These are phyloP conservation scores for Girardinichthys multiradiatus DNA, from an alignment of 2,113 vertebrate species.

Conservation along the genomic window DNA sequence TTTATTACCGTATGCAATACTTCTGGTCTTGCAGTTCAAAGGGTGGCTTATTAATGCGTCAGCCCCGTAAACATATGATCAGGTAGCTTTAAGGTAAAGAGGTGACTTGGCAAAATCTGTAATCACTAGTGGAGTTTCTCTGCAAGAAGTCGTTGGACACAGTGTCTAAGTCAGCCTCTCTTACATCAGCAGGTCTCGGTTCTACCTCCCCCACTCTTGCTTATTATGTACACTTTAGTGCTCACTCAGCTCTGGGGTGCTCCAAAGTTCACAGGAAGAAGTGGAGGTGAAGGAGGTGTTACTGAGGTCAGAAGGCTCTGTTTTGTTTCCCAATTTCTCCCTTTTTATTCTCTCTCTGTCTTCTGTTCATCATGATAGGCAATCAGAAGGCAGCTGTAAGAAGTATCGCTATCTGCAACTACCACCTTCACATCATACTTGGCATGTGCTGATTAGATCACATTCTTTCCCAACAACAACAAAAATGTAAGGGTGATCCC, in stretches of 20 bases:
- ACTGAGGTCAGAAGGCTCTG: conserved; percentile 49
- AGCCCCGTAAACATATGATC: conserved; percentile 39
- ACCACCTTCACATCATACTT: conserved; percentile 24
- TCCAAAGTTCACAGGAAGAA: conserved; percentile 66
- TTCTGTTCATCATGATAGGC: conserved; percentile 49
- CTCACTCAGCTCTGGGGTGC: conserved; percentile 54
- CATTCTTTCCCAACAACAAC: not conserved
- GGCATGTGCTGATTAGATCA: conserved; percentile 59
- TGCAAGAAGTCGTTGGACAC: conserved; percentile 30
- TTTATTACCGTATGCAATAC: conserved; percentile 29
- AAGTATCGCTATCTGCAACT: conserved; percentile 22
- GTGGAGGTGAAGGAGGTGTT: conserved; percentile 21
- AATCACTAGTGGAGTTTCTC: conserved; percentile 33
- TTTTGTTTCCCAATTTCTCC: conserved; percentile 33
- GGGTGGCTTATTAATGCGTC: conserved; percentile 40
- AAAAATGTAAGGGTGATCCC: not conserved
- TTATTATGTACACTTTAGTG: conserved; percentile 46
- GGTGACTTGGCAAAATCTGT: conserved; percentile 29
- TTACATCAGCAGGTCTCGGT: not conserved
- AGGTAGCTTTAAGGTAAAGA: conserved; percentile 43
- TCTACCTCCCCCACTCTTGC: conserved; percentile 15
- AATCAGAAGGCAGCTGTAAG: conserved; percentile 47
- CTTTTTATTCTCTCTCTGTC: conserved; percentile 16
- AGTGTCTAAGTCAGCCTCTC: conserved; percentile 3
- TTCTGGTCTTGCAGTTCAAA: conserved; percentile 24